phyloP scores from a whole-genome alignment of 1,140 invertebrate species.

The Drosophila mojavensis region DNA sequence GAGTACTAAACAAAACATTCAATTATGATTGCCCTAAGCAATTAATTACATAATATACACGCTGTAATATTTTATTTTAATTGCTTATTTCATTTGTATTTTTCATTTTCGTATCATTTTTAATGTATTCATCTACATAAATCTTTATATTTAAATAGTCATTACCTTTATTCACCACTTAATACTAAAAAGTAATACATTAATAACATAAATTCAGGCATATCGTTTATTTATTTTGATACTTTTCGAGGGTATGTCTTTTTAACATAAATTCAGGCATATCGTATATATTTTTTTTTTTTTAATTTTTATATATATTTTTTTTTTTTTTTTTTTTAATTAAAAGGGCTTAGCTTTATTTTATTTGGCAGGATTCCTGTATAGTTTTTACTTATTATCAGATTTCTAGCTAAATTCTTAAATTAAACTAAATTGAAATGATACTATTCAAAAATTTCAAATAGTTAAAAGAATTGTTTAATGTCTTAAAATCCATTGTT shows the following conservation, averaged over 20 bases:
- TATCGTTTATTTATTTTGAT: slow-evolving; percentile 2
- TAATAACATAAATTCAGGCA: slow-evolving; percentile 1
- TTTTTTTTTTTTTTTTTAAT: slow-evolving; percentile 28
- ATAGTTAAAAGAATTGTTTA: slow-evolving; percentile 10
- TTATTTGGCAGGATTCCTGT: no score
- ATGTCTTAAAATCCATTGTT: not conserved
- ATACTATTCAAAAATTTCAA: slow-evolving; percentile 7
- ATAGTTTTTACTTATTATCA: not conserved
- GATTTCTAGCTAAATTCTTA: slow-evolving; percentile 28
- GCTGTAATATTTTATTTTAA: not conserved
- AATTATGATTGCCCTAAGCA: slow-evolving; percentile 17
- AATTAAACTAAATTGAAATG: slow-evolving; percentile 9
- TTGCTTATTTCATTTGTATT: not conserved
- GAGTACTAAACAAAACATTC: not conserved
- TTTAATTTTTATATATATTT: no score
- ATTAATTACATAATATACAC: not conserved
- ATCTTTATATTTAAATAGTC: no score
- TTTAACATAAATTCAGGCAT: not conserved
- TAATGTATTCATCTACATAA: not conserved
- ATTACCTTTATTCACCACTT: no score
- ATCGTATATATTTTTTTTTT: not conserved
- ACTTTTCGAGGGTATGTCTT: slow-evolving; percentile 13
- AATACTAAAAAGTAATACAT: not conserved
- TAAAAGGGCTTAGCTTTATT: not conserved
- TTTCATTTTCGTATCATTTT: no score